Evolutionary conservation across 2,888 invertebrate species (phyloP).

Genomic region (Ditula angustiorana): DNA sequence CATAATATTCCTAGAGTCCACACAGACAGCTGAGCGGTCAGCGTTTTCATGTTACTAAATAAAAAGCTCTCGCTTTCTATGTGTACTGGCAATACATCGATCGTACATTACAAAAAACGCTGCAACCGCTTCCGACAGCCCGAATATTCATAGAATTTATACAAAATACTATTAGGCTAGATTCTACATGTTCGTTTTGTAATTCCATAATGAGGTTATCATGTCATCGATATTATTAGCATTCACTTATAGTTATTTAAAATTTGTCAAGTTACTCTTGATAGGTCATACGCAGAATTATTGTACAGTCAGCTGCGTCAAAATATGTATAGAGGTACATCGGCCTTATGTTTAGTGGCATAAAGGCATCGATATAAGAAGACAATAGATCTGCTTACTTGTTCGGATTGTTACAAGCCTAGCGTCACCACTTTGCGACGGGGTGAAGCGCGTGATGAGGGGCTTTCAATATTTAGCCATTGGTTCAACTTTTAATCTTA

Average conservation of each 20-base stretch:
- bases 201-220: conserved; percentile 16
- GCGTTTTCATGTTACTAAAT: background rate
- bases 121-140: background rate
- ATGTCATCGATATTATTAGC: conserved; percentile 1
- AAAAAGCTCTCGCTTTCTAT: background rate
- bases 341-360: no score
- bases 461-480: no score
- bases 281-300: background rate
- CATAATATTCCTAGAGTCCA: background rate
- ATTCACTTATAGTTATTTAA: background rate
- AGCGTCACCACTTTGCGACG: no score
- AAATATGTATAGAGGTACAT: no score
- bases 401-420: no score
- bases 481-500: no score
- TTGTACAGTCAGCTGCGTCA: no score
- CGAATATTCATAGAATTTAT: background rate
- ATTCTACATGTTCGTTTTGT: background rate
- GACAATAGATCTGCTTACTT: no score
- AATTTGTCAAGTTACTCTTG: background rate
- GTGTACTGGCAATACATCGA: background rate
- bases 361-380: no score
- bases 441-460: no score
- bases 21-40: background rate
- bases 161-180: conserved; percentile 3
- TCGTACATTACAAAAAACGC: background rate